Evolutionary conservation across 2,113 vertebrate species (phyloP).

Genomic region (Todiramphus saurophagus): DNA sequence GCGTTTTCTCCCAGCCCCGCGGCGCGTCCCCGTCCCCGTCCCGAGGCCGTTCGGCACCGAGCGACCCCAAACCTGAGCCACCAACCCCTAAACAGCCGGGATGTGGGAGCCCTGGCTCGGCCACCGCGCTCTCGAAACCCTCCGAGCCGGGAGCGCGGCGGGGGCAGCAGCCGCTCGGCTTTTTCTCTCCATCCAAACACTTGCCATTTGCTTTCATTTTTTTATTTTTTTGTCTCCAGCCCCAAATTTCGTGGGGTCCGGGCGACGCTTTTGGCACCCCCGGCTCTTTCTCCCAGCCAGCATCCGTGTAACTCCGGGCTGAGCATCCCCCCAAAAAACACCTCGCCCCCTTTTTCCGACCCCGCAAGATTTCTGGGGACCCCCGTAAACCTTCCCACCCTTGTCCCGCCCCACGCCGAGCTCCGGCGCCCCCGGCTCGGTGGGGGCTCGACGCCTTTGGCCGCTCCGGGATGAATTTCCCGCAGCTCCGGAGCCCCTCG

Average conservation of each 20-base stretch:
- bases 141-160: background rate
- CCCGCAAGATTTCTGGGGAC: background rate
- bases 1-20: background rate
- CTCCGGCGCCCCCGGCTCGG: background rate
- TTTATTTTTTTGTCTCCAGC: fast-evolving
- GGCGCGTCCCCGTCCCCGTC: background rate
- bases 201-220: background rate
- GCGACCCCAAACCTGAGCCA: background rate
- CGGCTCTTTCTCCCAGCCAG: background rate
- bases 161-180: background rate
- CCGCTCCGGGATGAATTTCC: background rate
- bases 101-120: background rate
- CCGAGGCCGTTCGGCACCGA: background rate
- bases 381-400: background rate
- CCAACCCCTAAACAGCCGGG: background rate
- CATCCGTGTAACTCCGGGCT: fast-evolving
- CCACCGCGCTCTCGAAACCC: background rate
- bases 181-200: background rate
- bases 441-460: background rate
- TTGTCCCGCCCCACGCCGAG: fast-evolving
- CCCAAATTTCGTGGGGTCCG: background rate
- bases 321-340: background rate
- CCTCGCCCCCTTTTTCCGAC: background rate
- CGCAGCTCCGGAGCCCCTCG: background rate
- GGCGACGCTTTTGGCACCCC: fast-evolving